These are phyloP conservation scores for Heliconius hermathena DNA, from an alignment of 1,140 invertebrate genomes.

Conservation along the genomic window DNA sequence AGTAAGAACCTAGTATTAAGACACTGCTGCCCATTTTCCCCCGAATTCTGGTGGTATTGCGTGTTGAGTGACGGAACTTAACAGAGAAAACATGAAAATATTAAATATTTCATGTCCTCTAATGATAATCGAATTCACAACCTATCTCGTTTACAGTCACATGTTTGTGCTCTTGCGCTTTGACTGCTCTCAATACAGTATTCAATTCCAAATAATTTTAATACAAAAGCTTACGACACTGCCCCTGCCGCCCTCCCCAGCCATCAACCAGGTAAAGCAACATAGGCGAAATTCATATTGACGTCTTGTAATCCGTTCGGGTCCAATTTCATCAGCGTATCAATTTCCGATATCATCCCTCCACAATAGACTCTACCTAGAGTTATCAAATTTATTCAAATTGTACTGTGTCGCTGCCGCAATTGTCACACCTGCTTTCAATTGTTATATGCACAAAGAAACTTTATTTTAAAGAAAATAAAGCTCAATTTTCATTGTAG, in stretches of 20 bases:
- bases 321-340: constrained; percentile 69
- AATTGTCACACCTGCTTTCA: constrained; percentile 56
- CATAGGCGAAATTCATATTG: constrained; percentile 23
- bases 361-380: constrained; percentile 49
- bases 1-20: background rate
- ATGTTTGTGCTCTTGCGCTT: no score
- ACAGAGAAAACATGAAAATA: background rate
- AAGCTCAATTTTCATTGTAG: constrained; percentile 39
- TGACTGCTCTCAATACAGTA: background rate
- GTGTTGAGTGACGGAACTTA: no score
- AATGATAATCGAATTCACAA: background rate
- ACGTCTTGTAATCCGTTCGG: constrained; percentile 60
- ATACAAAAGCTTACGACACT: background rate
- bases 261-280: constrained; percentile 16
- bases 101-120: background rate
- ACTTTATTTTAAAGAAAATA: constrained; percentile 28
- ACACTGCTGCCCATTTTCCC: background rate
- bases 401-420: constrained; percentile 64
- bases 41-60: no score
- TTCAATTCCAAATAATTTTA: background rate
- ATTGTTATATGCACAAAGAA: constrained; percentile 33
- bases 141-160: no score
- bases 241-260: background rate
- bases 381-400: constrained; percentile 78
- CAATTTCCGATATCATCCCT: constrained; percentile 70